phyloP scores from a whole-genome alignment of 2,797 vertebrate species.

The Stomatorhinus walkeri region DNA sequence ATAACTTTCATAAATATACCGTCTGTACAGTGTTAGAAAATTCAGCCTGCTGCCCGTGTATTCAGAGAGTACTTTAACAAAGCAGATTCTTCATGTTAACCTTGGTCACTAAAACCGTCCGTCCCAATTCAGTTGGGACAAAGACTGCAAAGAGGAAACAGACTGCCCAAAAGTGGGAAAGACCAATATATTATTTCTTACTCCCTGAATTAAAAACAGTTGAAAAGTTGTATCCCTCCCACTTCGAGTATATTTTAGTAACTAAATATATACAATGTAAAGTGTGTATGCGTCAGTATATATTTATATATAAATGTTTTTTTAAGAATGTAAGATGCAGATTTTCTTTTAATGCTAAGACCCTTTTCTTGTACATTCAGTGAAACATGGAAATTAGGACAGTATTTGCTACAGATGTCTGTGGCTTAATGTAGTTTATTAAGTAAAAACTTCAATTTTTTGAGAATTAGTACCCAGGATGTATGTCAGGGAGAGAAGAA shows the following conservation, averaged over 20 bases:
- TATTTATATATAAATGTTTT: conserved; percentile 50
- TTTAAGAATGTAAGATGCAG: conserved; percentile 41
- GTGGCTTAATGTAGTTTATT: neutral
- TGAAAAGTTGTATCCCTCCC: conserved; percentile 59
- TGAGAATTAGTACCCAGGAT: neutral
- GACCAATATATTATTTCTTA: conserved; percentile 57
- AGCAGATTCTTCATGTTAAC: conserved; percentile 24
- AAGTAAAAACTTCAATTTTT: neutral
- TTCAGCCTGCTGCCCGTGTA: conserved; percentile 24
- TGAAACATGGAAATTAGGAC: conserved; percentile 16
- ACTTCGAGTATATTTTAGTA: conserved; percentile 60
- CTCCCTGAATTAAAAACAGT: conserved; percentile 64
- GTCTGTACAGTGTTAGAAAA: conserved; percentile 50
- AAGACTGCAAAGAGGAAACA: conserved; percentile 27
- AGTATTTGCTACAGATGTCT: conserved; percentile 8
- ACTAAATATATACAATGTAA: conserved; percentile 61
- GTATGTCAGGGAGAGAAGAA: neutral
- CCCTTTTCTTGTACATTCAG: conserved; percentile 59
- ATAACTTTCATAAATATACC: conserved; percentile 32
- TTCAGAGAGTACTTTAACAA: conserved; percentile 30
- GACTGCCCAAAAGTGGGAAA: conserved; percentile 39
- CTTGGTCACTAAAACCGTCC: neutral
- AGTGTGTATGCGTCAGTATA: conserved; percentile 46
- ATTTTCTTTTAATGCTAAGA: conserved; percentile 41
- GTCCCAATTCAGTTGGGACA: neutral